Percentiles rank a stretch among this genome's conserved stretches.
Evolutionary conservation across 2,888 invertebrate genomes (phyloP).

Genomic region (Ellobium chinense): DNA sequence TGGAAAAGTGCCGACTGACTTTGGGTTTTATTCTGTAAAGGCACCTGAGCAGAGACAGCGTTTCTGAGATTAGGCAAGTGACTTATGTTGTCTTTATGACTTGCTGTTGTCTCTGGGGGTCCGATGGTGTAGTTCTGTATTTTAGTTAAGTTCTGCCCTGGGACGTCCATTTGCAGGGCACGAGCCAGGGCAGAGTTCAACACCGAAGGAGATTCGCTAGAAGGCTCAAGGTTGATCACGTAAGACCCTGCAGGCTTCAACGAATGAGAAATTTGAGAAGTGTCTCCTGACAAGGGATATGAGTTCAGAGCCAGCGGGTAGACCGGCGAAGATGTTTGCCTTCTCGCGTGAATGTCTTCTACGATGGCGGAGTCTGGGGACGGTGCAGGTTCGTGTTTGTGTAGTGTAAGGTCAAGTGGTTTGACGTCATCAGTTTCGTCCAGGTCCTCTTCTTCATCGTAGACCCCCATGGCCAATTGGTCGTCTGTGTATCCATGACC

Average conservation of each 20-base stretch:
- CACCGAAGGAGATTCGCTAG: background rate
- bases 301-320: background rate
- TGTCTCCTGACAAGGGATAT: background rate
- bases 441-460: constrained; percentile 22
- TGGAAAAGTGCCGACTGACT: background rate
- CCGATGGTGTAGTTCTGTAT: background rate
- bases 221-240: constrained; percentile 32
- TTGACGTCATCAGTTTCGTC: constrained; percentile 3
- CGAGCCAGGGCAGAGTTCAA: constrained; percentile 2
- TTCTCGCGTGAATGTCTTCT: background rate
- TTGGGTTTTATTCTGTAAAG: background rate
- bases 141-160: background rate
- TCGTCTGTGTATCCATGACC: constrained; percentile 9
- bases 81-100: background rate
- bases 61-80: background rate
- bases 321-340: background rate
- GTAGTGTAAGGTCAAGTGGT: constrained; percentile 25
- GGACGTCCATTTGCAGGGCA: constrained; percentile 9
- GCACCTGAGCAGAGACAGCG: background rate
- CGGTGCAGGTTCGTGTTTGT: background rate
- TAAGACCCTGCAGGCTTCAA: constrained; percentile 30
- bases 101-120: background rate
- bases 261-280: background rate
- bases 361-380: background rate
- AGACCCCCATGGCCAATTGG: constrained; percentile 43